Evolutionary conservation across 1,140 invertebrate genomes (phyloP).

Genomic region (Dendrolimus punctatus): DNA sequence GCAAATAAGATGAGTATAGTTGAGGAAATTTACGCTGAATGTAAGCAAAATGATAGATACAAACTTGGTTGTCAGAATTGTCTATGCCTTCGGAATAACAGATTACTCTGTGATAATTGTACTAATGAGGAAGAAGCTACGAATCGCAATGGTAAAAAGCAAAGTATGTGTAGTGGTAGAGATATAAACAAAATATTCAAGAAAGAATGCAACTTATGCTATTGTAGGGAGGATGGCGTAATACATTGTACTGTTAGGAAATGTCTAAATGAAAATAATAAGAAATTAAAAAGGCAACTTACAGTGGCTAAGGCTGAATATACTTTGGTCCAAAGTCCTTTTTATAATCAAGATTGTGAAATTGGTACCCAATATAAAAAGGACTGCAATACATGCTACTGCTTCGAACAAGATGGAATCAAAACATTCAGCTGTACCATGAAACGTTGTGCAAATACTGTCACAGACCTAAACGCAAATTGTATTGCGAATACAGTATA

Average conservation of each 20-base stretch:
- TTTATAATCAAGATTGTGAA: conserved; percentile 25
- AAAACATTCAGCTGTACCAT: conserved; percentile 31
- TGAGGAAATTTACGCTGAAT: conserved; percentile 40
- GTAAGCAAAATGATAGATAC: conserved; percentile 26
- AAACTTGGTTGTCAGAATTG: conserved; percentile 39
- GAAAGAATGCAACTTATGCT: conserved; percentile 39
- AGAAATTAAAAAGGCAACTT: conserved; percentile 1
- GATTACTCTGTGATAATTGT: conserved; percentile 34
- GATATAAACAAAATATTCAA: conserved; percentile 19
- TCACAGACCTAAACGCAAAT: conserved; percentile 11
- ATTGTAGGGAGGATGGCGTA: conserved; percentile 25
- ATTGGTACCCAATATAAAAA: conserved; percentile 27
- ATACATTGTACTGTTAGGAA: conserved; percentile 32
- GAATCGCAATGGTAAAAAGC: not conserved
- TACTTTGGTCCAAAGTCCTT: conserved; percentile 10
- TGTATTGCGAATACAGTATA: conserved; percentile 34
- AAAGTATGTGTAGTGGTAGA: conserved; percentile 23
- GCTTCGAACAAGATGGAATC: conserved; percentile 17
- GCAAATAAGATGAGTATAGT: conserved; percentile 6
- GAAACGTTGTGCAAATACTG: conserved; percentile 15
- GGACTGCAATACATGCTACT: conserved; percentile 41
- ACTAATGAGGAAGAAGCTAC: conserved; percentile 3
- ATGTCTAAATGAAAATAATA: conserved; percentile 16
- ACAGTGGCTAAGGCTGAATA: not conserved
- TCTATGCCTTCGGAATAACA: conserved; percentile 44